Evolutionary conservation across 2,888 invertebrate species (phyloP).

Genomic region (Empis stercorea): DNA sequence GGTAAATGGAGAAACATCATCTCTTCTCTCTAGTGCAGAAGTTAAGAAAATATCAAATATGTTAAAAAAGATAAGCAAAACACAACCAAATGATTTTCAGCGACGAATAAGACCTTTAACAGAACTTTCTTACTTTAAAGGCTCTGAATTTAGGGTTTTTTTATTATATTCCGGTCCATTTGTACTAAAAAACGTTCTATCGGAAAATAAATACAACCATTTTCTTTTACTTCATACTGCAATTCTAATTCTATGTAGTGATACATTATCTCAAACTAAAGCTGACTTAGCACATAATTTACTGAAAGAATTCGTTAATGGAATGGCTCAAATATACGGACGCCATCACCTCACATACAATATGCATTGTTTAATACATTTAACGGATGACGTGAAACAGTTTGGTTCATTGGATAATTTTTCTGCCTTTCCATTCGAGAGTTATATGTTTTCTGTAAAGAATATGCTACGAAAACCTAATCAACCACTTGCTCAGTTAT

Average conservation of each 20-base stretch:
- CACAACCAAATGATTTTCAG: no score
- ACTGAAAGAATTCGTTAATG: constrained; percentile 14
- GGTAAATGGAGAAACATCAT: no score
- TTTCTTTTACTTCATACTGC: constrained; percentile 15
- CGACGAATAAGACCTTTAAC: no score
- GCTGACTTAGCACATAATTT: constrained; percentile 14
- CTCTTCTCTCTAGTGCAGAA: no score
- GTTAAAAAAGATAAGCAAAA: no score
- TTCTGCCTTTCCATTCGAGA: constrained; percentile 16
- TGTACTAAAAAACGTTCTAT: constrained; percentile 12
- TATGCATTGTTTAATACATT: constrained; percentile 17
- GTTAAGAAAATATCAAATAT: no score
- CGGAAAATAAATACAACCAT: constrained; percentile 11
- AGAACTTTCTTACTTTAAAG: constrained; percentile 17
- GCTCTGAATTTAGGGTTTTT: constrained; percentile 7
- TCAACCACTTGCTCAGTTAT: constrained; percentile 14
- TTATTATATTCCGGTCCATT: constrained; percentile 17
- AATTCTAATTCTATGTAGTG: constrained; percentile 14
- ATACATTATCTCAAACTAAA: constrained; percentile 6
- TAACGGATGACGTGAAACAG: constrained; percentile 12
- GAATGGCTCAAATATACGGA: constrained; percentile 14
- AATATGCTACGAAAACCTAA: constrained; percentile 3
- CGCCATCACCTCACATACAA: constrained; percentile 13
- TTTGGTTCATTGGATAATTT: constrained; percentile 15
- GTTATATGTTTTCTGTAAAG: constrained; percentile 8